Evolutionary conservation across 2,797 vertebrate genomes (phyloP).

Genomic region (Lepidocolaptes lacrymiger): DNA sequence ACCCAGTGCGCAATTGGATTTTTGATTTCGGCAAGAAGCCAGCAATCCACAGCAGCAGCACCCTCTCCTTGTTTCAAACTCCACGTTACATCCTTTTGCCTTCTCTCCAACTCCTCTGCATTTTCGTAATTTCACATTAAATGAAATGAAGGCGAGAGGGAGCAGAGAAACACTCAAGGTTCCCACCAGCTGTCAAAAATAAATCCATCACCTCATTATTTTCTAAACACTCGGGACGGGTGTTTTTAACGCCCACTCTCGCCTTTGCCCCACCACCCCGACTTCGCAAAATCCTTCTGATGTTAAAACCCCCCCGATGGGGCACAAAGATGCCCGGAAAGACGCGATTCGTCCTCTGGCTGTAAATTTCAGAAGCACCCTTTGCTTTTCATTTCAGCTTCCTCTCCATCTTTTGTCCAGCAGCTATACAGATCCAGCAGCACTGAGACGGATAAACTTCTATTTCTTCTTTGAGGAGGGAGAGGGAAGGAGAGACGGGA

Average conservation of each 20-base stretch:
- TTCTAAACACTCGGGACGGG: constrained; percentile 36
- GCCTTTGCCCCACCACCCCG: neutral
- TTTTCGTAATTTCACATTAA: constrained; percentile 77
- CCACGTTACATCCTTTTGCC: constrained; percentile 66
- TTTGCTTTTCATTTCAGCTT: constrained; percentile 46
- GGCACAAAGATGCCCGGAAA: constrained; percentile 36
- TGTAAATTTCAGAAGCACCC: constrained; percentile 48
- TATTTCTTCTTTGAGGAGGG: constrained; percentile 42
- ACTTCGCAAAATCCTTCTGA: constrained; percentile 44
- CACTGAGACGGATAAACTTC: constrained; percentile 48
- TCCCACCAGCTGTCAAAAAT: constrained; percentile 76
- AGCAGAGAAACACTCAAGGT: constrained; percentile 66
- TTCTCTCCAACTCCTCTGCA: constrained; percentile 75
- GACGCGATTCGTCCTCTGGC: constrained; percentile 26
- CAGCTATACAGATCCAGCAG: constrained; percentile 27
- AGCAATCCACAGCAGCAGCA: constrained; percentile 65
- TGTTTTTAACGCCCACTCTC: constrained; percentile 41
- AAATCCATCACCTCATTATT: constrained; percentile 63
- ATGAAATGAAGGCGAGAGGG: constrained; percentile 54
- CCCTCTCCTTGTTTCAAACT: constrained; percentile 69
- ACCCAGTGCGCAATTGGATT: constrained; percentile 89
- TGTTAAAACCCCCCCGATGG: constrained; percentile 34
- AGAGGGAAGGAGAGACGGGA: neutral
- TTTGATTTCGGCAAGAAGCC: constrained; percentile 73
- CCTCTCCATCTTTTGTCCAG: constrained; percentile 63